A percentile compares a stretch with the other conserved stretches of the same genome.
Evolutionary conservation across 1,140 invertebrate genomes (phyloP).

Genomic region (Drosophila seguyi): DNA sequence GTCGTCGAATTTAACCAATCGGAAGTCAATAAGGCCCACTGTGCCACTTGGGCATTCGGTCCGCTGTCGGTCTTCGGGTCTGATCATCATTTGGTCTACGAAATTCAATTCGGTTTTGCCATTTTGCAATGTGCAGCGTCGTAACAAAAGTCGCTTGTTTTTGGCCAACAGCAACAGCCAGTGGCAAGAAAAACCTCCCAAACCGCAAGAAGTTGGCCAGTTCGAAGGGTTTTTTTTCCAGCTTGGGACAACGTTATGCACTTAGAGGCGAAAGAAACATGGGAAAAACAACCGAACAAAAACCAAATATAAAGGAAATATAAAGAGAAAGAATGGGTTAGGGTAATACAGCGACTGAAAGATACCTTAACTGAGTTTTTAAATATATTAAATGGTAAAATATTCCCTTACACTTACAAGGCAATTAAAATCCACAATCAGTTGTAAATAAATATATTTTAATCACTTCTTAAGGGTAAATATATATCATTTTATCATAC

Average conservation of each 20-base stretch:
- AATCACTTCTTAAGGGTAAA: too few species aligned
- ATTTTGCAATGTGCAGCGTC: conserved; percentile 49
- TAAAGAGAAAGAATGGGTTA: neutral
- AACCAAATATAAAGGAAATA: conserved; percentile 5
- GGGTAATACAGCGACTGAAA: neutral
- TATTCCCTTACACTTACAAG: neutral
- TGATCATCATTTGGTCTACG: conserved; percentile 7
- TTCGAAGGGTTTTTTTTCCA: conserved; percentile 61
- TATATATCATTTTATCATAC: too few species aligned
- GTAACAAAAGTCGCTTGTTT: conserved; percentile 59
- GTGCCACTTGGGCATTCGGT: conserved; percentile 23
- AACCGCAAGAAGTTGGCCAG: conserved; percentile 78
- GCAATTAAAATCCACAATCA: too few species aligned
- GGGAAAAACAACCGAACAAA: conserved; percentile 19
- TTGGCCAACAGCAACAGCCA: conserved; percentile 37
- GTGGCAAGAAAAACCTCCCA: conserved; percentile 41
- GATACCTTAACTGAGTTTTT: neutral
- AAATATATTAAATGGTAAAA: too few species aligned
- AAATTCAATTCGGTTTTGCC: conserved; percentile 35
- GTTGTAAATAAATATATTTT: too few species aligned
- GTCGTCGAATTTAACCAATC: conserved; percentile 10
- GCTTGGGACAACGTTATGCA: conserved; percentile 73
- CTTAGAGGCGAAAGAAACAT: conserved; percentile 54
- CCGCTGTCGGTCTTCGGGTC: neutral
- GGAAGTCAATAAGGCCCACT: conserved; percentile 12